Percentiles rank a stretch among this genome's conserved stretches.
Evolutionary conservation across 2,113 vertebrate species (phyloP).

Genomic region (Naja naja): DNA sequence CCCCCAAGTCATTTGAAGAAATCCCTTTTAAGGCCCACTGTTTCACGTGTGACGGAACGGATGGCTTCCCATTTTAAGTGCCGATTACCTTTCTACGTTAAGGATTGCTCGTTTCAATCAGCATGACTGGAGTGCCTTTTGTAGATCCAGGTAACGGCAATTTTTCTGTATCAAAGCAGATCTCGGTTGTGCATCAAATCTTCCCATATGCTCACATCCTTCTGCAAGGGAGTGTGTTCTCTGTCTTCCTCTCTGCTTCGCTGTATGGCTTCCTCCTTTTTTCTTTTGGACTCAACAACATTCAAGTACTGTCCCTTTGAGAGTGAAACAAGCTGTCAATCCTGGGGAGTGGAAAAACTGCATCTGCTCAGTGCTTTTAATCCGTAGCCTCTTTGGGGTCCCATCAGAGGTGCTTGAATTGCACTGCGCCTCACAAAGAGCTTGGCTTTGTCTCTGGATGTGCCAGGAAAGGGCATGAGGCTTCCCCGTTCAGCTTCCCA

Average conservation of each 20-base stretch:
- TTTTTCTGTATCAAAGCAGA: neutral
- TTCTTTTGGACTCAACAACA: neutral
- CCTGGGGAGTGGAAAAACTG: rapidly evolving
- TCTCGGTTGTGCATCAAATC: neutral
- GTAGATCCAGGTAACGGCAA: constrained; percentile 27
- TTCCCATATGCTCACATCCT: neutral
- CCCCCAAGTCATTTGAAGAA: constrained; percentile 45
- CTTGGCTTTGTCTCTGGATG: neutral
- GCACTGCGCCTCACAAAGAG: neutral
- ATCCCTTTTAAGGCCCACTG: constrained; percentile 32
- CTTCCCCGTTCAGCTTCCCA: neutral
- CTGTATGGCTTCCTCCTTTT: neutral
- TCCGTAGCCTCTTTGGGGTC: neutral
- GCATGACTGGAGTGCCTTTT: neutral
- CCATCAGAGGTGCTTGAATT: neutral
- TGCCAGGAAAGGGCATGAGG: neutral
- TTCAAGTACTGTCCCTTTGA: no score
- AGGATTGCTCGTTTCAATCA: neutral
- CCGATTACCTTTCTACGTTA: constrained; percentile 21
- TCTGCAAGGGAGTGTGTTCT: neutral
- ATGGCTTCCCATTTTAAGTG: constrained; percentile 47
- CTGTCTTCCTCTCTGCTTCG: neutral
- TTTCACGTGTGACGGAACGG: constrained; percentile 40
- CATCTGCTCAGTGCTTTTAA: neutral
- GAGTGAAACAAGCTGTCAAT: neutral